Conservation (phyloP, 2,888 invertebrate genomes). For the Tinea semifulvella region DNA sequence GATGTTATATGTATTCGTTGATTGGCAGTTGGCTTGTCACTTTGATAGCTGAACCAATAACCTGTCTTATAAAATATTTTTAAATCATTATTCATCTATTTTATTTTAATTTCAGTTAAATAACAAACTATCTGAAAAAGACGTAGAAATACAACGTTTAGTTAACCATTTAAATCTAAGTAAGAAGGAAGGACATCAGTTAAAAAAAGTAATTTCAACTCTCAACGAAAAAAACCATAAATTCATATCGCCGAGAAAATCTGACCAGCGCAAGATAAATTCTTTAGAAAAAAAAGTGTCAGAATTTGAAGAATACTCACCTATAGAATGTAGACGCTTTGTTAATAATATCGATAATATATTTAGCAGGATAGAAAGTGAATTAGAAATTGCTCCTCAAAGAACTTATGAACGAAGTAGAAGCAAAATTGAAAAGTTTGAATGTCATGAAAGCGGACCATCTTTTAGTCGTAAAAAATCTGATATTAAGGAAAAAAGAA, state of each 20-base stretch:
- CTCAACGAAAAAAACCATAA: slow-evolving; percentile 44
- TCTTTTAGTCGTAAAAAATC: background rate
- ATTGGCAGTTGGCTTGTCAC: no score
- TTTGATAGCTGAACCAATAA: no score
- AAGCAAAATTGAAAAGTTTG: slow-evolving; percentile 21
- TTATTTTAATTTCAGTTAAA: slow-evolving; percentile 30
- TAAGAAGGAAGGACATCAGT: slow-evolving; percentile 29
- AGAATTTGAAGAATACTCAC: slow-evolving; percentile 27
- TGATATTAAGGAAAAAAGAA: no score
- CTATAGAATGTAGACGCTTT: slow-evolving; percentile 25
- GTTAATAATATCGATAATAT: slow-evolving; percentile 39
- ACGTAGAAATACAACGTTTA: slow-evolving; percentile 41
- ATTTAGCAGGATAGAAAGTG: slow-evolving; percentile 50
- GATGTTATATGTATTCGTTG: no score
- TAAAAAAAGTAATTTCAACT: slow-evolving; percentile 48
- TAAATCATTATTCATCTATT: no score
- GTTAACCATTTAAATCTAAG: slow-evolving; percentile 31
- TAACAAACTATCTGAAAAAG: slow-evolving; percentile 38
- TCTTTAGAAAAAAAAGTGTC: slow-evolving; percentile 34
- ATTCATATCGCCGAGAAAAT: slow-evolving; percentile 31
- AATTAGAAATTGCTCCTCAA: slow-evolving; percentile 34
- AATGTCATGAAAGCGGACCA: slow-evolving; percentile 20
- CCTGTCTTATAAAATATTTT: no score
- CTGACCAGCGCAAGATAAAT: slow-evolving; percentile 36
- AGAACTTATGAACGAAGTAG: background rate